phyloP scores from a whole-genome alignment of 2,888 invertebrate species.

The Tribolium freemani region DNA sequence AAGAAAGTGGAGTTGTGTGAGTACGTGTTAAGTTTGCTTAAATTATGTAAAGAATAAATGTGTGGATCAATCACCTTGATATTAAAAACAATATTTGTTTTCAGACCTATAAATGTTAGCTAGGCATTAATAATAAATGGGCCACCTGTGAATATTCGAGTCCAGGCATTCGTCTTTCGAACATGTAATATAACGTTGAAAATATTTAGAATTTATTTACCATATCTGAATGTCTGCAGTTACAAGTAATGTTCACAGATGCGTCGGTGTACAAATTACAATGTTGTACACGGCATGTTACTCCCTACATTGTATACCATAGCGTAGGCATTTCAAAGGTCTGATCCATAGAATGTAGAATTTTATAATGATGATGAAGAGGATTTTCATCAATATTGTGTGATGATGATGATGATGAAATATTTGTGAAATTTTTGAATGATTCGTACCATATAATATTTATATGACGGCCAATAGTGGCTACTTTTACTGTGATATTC shows the following conservation, averaged over 20 bases:
- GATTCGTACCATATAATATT: constrained; percentile 57
- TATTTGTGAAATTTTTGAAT: constrained; percentile 45
- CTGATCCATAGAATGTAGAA: constrained; percentile 68
- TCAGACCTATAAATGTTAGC: constrained; percentile 57
- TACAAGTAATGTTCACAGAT: constrained; percentile 57
- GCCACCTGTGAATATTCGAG: constrained; percentile 55
- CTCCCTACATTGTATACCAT: constrained; percentile 60
- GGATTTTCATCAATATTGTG: constrained; percentile 46
- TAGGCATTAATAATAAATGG: constrained; percentile 51
- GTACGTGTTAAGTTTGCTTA: constrained; percentile 37
- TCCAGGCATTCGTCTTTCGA: constrained; percentile 49
- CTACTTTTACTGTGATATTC: constrained; percentile 68
- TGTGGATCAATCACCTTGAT: constrained; percentile 41
- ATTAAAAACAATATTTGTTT: constrained; percentile 50
- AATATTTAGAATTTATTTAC: constrained; percentile 53
- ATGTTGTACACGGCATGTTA: constrained; percentile 48
- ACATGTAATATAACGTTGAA: constrained; percentile 58
- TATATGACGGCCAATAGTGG: constrained; percentile 60
- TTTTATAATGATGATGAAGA: constrained; percentile 57
- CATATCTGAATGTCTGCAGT: constrained; percentile 48
- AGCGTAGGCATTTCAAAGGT: constrained; percentile 63
- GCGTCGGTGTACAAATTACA: constrained; percentile 50
- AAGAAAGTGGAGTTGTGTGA: constrained; percentile 27
- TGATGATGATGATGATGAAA: constrained; percentile 48
- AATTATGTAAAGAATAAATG: constrained; percentile 32